Conservation (phyloP, 2,113 vertebrate genomes). For the Oreotrochilus melanogaster region DNA sequence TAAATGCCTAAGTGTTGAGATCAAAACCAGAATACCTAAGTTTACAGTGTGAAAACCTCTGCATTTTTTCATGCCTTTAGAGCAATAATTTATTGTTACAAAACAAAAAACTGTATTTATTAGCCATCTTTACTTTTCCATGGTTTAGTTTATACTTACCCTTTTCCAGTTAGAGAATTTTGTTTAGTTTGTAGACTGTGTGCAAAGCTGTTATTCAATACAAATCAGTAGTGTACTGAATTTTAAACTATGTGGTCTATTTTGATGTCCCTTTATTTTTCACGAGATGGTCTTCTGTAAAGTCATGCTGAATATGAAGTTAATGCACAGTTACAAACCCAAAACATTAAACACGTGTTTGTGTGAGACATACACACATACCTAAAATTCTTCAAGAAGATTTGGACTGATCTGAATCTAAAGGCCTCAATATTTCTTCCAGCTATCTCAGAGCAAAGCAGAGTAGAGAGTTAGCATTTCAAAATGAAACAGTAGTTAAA, state of each 20-base stretch:
- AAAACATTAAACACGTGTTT: background rate
- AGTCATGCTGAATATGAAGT: background rate
- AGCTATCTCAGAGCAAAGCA: background rate
- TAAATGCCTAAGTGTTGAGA: background rate
- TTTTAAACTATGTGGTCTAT: background rate
- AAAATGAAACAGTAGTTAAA: background rate
- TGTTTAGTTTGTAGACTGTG: background rate
- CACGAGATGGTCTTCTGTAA: background rate
- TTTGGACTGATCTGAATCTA: background rate
- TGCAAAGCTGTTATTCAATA: background rate
- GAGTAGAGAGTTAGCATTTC: background rate
- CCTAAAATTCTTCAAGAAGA: background rate
- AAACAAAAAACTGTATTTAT: background rate
- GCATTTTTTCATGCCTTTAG: background rate
- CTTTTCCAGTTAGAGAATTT: background rate
- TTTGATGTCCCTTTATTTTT: background rate
- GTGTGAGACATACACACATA: background rate
- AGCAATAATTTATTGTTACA: conserved; percentile 3
- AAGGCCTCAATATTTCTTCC: background rate
- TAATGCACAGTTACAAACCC: background rate
- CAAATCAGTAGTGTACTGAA: background rate
- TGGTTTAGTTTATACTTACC: background rate
- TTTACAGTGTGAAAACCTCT: background rate
- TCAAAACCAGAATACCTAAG: background rate
- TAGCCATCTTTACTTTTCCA: background rate